Conservation (phyloP, 2,888 invertebrate genomes). For the Globia sparganii region DNA sequence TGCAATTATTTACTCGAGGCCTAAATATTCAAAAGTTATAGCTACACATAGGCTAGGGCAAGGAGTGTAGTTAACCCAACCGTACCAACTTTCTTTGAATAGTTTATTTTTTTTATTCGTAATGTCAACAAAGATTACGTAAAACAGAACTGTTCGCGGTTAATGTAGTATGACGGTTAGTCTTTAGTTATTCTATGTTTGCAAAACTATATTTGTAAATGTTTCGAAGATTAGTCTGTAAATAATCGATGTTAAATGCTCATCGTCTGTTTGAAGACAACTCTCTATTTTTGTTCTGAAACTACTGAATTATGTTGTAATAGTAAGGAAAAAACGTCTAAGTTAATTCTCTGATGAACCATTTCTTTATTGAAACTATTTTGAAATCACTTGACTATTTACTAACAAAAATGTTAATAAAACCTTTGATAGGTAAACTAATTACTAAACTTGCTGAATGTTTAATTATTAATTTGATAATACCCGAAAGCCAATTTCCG, state of each 20-base stretch:
- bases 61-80: background rate
- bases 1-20: background rate
- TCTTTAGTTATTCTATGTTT: slow-evolving; percentile 26
- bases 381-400: background rate
- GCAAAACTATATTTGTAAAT: slow-evolving; percentile 26
- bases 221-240: slow-evolving; percentile 34
- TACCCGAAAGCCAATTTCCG: background rate
- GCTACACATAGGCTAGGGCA: too few relatives aligned
- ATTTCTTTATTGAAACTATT: background rate
- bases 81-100: background rate
- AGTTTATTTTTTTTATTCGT: slow-evolving; percentile 2
- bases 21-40: background rate
- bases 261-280: slow-evolving; percentile 8
- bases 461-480: background rate
- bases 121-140: slow-evolving; percentile 45
- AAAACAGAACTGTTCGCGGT: slow-evolving; percentile 40
- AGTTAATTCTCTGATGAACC: background rate
- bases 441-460: background rate
- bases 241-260: slow-evolving; percentile 42
- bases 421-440: background rate
- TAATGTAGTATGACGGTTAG: slow-evolving; percentile 20
- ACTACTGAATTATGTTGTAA: slow-evolving; percentile 13
- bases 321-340: background rate
- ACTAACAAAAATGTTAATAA: background rate
- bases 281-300: slow-evolving; percentile 8